These are phyloP conservation scores for Paralichthys olivaceus DNA, from an alignment of 2,113 vertebrate genomes.

Conservation along the genomic window DNA sequence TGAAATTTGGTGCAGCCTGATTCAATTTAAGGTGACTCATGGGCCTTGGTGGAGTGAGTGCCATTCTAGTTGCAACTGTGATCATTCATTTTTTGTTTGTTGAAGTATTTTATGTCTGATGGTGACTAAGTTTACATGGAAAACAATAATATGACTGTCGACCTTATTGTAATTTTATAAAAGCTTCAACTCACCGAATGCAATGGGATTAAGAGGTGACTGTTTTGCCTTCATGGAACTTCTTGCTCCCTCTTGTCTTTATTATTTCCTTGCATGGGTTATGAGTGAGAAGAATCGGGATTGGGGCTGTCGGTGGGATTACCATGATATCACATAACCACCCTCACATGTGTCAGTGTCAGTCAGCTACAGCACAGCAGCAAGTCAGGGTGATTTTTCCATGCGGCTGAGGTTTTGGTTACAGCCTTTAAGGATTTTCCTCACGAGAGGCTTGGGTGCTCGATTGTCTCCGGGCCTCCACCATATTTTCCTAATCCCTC, in stretches of 20 bases:
- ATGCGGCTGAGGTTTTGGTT: conserved; percentile 40
- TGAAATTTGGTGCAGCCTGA: too few species aligned
- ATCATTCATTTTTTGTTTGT: too few species aligned
- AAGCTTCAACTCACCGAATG: too few species aligned
- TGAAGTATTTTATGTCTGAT: neutral
- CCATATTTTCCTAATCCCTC: conserved; percentile 67
- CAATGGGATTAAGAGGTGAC: neutral
- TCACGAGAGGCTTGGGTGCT: conserved; percentile 44
- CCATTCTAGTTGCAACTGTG: too few species aligned
- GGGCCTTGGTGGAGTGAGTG: too few species aligned
- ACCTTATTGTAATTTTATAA: too few species aligned
- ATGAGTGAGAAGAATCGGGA: conserved; percentile 22
- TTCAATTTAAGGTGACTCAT: too few species aligned
- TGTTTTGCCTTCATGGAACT: neutral
- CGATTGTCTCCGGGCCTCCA: conserved; percentile 40
- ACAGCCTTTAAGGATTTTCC: conserved; percentile 55
- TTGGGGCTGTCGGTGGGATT: conserved; percentile 54
- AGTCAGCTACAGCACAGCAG: conserved; percentile 34
- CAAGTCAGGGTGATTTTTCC: conserved; percentile 42
- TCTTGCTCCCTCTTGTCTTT: neutral
- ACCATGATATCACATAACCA: conserved; percentile 61
- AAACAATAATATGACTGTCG: too few species aligned
- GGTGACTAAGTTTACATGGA: neutral
- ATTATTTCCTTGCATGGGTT: conserved; percentile 9
- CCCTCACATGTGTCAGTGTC: conserved; percentile 53